Evolutionary conservation across 2,888 invertebrate species (phyloP), one percentile per base, ranked within the genome.

Genomic region (Coenonympha glycerion): DNA sequence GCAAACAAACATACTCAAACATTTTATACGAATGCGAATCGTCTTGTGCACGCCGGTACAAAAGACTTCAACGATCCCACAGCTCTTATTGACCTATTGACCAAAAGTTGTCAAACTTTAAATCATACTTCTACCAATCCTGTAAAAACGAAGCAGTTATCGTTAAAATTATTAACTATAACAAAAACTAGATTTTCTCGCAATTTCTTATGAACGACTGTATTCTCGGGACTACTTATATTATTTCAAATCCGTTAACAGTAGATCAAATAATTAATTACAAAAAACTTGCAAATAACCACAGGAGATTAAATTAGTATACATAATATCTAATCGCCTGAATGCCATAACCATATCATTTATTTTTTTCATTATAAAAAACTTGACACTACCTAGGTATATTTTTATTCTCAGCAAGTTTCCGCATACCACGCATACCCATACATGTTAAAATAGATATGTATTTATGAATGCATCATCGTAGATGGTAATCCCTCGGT

Each of bases 1-100:
- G n/a, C n/a, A n/a, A n/a, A n/a, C n/a, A n/a, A n/a, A n/a, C n/a
- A n/a, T n/a, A n/a, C n/a, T n/a, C n/a, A n/a, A n/a, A n/a, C n/a
- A 2, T 24, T 5, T 6, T 24, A 3, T 24, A 24, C 22, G 6
- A 8, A 34, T 21, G 5, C n/a, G 13, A 3, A 8, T 31, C 13
- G 16, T 13, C 13, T 11, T 13, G 2, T 13, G 11, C 21, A 6
- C 34, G 21, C 61, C 51, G 39, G 60, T 67, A 64, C 55, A 66
- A 71, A 72, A 72, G 69, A 70, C 63, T 59, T 69, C 65, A 71
- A 71, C 67, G 66, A 59, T 53, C 63, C 52, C 56, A 44, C 59
- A 33, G 9, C 15, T 22, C n/a, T n/a, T 8, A 4, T 6, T 2
- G 4, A 3, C 3, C 9, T 30, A 30, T 13, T 28, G n/a, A n/a